Evolutionary conservation across 2,113 vertebrate species (phyloP).

Genomic region (Tachycineta bicolor): DNA sequence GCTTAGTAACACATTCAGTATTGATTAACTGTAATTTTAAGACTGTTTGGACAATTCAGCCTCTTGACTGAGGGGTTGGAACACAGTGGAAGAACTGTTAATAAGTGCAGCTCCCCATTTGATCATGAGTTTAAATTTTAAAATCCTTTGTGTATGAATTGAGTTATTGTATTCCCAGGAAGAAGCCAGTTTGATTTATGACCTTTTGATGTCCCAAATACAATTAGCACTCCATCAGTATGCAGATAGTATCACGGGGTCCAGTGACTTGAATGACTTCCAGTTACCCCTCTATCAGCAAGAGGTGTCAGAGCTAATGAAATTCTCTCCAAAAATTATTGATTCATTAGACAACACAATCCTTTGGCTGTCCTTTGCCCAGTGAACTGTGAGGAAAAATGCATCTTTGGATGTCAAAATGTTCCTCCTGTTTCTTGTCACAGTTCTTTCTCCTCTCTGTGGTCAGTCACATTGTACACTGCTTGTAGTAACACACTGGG

Average conservation of each 20-base stretch:
- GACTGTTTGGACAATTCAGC: constrained; percentile 63
- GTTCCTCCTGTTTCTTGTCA: constrained; percentile 28
- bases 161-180: constrained; percentile 39
- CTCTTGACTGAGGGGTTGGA: constrained; percentile 53
- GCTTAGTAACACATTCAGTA: constrained; percentile 68
- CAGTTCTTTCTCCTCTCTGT: constrained; percentile 10
- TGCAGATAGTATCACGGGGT: constrained; percentile 38
- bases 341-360: constrained; percentile 64
- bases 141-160: constrained; percentile 43
- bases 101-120: constrained; percentile 47
- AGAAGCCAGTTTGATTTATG: constrained; percentile 44
- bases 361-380: constrained; percentile 55
- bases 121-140: constrained; percentile 60
- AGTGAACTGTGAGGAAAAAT: constrained; percentile 37
- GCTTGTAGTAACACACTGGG: accelerated
- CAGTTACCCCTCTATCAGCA: constrained; percentile 51
- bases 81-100: constrained; percentile 45
- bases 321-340: constrained; percentile 74
- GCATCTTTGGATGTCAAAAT: constrained; percentile 28
- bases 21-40: constrained; percentile 70
- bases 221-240: constrained; percentile 46
- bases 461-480: accelerated
- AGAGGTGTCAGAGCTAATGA: constrained; percentile 70
- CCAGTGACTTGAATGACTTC: constrained; percentile 71
- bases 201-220: constrained; percentile 57